Evolutionary conservation across 2,113 vertebrate species (phyloP).

Genomic region (Pangasianodon hypophthalmus): DNA sequence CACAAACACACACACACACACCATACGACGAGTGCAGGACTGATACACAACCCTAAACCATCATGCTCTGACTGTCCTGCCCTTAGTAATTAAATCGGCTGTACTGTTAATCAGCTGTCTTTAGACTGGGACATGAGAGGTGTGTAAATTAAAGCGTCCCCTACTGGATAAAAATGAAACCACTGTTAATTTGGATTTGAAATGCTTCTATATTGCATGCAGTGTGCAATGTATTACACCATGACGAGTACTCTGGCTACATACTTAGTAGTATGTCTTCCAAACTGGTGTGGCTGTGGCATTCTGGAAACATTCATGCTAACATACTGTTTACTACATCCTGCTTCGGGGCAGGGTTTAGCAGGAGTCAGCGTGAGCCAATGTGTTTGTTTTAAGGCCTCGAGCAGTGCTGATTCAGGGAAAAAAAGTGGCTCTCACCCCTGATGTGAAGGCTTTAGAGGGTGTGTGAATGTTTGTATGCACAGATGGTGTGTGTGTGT

Average conservation of each 20-base stretch:
- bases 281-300: background rate
- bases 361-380: background rate
- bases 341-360: background rate
- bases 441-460: conserved; percentile 7
- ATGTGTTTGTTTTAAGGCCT: background rate
- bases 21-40: conserved; percentile 4
- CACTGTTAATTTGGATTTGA: background rate
- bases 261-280: background rate
- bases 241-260: background rate
- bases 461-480: conserved; percentile 29
- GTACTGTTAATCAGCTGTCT: conserved; percentile 68
- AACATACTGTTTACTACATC: background rate
- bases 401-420: conserved; percentile 11
- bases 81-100: conserved; percentile 68
- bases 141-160: conserved; percentile 52
- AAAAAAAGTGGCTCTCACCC: background rate
- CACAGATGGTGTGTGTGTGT: conserved; percentile 39
- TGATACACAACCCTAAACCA: conserved; percentile 53
- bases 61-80: conserved; percentile 68
- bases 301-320: background rate
- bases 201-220: background rate
- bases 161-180: conserved; percentile 62
- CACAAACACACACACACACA: conserved; percentile 33
- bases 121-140: conserved; percentile 61
- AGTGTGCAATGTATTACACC: background rate